Percentiles rank a stretch among this genome's conserved stretches.
phyloP scores from a whole-genome alignment of 2,888 invertebrate species.

The Drosophila meridionalis region DNA sequence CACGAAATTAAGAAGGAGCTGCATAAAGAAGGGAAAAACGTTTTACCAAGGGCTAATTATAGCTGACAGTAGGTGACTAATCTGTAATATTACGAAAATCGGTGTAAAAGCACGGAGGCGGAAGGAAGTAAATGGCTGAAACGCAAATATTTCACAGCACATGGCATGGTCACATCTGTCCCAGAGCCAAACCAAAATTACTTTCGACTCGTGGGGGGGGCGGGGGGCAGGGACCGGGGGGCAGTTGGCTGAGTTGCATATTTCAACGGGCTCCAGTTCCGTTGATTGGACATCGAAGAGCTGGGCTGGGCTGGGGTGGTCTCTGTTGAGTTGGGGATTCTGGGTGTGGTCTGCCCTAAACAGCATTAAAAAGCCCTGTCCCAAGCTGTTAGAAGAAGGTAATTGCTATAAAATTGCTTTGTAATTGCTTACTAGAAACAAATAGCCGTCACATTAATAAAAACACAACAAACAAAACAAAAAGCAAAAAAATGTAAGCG shows the following conservation, averaged over 20 bases:
- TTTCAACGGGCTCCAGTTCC: slow-evolving; percentile 52
- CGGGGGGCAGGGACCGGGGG: rapidly evolving
- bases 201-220: slow-evolving; percentile 24
- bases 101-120: slow-evolving; percentile 13
- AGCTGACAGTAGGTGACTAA: slow-evolving; percentile 54
- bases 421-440: slow-evolving; percentile 79
- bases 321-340: slow-evolving; percentile 3
- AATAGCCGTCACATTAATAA: slow-evolving; percentile 78
- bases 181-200: slow-evolving; percentile 57
- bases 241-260: slow-evolving; percentile 59
- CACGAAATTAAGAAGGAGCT: not conserved
- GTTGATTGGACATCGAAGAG: slow-evolving; percentile 18
- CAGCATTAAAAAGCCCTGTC: slow-evolving; percentile 64
- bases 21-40: not conserved
- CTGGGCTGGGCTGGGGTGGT: not conserved
- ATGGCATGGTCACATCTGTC: slow-evolving; percentile 75
- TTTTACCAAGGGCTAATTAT: slow-evolving; percentile 38
- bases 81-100: slow-evolving; percentile 42
- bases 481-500: not conserved
- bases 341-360: slow-evolving; percentile 59
- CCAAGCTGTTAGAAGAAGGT: slow-evolving; percentile 77
- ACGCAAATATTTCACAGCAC: slow-evolving; percentile 65
- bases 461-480: slow-evolving; percentile 45
- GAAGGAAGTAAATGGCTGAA: slow-evolving; percentile 30
- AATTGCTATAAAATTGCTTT: slow-evolving; percentile 79